phyloP scores from a whole-genome alignment of 2,113 vertebrate species.

The Lampris incognitus region DNA sequence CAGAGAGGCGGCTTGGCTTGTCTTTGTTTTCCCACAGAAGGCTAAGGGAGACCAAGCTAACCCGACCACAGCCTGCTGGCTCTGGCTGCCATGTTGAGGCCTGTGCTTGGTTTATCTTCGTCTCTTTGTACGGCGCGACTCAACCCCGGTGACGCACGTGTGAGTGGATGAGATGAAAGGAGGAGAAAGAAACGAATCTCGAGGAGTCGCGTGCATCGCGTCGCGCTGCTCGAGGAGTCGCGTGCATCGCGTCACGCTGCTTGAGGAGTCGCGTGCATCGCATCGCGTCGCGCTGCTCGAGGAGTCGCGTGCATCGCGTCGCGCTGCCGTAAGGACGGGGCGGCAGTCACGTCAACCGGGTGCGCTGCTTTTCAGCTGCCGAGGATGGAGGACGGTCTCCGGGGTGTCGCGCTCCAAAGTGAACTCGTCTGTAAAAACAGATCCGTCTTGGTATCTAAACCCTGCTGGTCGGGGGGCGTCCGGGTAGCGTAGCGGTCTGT shows the following conservation, averaged over 20 bases:
- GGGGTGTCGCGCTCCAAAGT: too few species aligned
- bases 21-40: constrained; percentile 26
- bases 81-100: constrained; percentile 34
- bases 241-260: constrained; percentile 3
- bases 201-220: constrained; percentile 11
- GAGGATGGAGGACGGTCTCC: too few species aligned
- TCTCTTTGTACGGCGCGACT: constrained; percentile 35
- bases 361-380: too few species aligned
- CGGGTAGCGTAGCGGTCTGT: too few species aligned
- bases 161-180: constrained; percentile 49
- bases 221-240: constrained; percentile 14
- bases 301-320: constrained; percentile 7
- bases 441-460: too few species aligned
- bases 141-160: constrained; percentile 40
- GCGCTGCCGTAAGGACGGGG: neutral
- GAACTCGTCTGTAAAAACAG: too few species aligned
- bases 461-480: too few species aligned
- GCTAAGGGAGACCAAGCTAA: constrained; percentile 23
- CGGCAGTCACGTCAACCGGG: too few species aligned
- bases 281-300: constrained; percentile 6
- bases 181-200: constrained; percentile 18
- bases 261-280: constrained; percentile 24
- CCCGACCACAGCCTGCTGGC: constrained; percentile 39
- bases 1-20: constrained; percentile 21
- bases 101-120: constrained; percentile 38